phyloP scores from a whole-genome alignment of 2,113 vertebrate species.

The Takifugu flavidus region DNA sequence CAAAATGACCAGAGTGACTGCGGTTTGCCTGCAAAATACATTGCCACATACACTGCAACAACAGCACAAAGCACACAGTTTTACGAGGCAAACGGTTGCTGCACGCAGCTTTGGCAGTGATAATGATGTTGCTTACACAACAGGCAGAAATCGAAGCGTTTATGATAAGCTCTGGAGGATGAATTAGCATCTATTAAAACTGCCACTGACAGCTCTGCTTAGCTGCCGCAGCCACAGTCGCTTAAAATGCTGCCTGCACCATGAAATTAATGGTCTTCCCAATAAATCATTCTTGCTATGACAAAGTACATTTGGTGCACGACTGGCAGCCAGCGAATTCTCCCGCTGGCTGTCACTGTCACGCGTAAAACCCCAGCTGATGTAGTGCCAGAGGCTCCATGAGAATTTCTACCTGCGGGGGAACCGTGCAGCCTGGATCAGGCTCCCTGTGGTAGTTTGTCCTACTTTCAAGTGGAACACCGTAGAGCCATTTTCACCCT shows the following conservation, averaged over 20 bases:
- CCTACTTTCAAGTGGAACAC: slow-evolving; percentile 54
- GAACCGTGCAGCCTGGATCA: slow-evolving; percentile 50
- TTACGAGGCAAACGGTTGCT: slow-evolving; percentile 11
- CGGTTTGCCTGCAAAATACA: slow-evolving; percentile 37
- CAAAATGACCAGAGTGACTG: slow-evolving; percentile 19
- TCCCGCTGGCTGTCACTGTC: slow-evolving; percentile 43
- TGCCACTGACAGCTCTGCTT: slow-evolving; percentile 42
- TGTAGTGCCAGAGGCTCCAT: slow-evolving; percentile 28
- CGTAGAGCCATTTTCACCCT: slow-evolving; percentile 43
- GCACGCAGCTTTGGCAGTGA: slow-evolving; percentile 45
- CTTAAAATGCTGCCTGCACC: slow-evolving; percentile 33
- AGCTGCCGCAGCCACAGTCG: slow-evolving; percentile 51
- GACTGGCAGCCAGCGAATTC: slow-evolving; percentile 32
- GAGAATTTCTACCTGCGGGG: slow-evolving; percentile 60
- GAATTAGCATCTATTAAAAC: slow-evolving; percentile 62
- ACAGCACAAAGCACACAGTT: slow-evolving; percentile 30
- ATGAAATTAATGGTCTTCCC: slow-evolving; percentile 42
- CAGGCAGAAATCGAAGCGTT: slow-evolving; percentile 39
- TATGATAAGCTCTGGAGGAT: slow-evolving; percentile 56
- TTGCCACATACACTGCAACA: slow-evolving; percentile 32
- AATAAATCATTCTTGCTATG: slow-evolving; percentile 65
- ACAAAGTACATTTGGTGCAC: slow-evolving; percentile 48
- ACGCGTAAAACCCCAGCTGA: slow-evolving; percentile 37
- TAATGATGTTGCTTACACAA: slow-evolving; percentile 59
- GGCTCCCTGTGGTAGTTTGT: slow-evolving; percentile 54